Conservation (phyloP, 2,797 vertebrate species). For the Hypotaenidia philippensis region DNA sequence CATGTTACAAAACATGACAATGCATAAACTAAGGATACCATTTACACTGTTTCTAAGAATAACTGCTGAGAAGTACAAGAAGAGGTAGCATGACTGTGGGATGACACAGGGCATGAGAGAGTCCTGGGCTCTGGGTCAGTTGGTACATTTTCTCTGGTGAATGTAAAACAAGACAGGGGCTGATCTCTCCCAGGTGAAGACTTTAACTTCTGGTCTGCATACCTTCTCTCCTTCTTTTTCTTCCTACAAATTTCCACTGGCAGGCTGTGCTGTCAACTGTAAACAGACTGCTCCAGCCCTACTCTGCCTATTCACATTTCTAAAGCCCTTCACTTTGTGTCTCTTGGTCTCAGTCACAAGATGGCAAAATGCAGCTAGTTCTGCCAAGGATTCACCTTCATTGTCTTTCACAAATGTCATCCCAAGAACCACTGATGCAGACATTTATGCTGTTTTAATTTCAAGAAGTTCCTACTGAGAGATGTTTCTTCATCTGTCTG, state of each 20-base stretch:
- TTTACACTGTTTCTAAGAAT: background rate
- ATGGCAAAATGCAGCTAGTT: background rate
- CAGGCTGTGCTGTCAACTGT: background rate
- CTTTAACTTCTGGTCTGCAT: background rate
- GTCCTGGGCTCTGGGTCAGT: background rate
- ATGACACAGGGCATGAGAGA: accelerated
- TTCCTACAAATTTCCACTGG: background rate
- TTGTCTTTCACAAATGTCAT: background rate
- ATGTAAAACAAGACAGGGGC: background rate
- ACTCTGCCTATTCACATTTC: background rate
- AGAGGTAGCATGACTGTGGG: background rate
- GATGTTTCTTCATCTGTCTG: background rate
- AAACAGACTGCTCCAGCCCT: background rate
- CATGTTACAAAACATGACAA: background rate
- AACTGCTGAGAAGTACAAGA: background rate
- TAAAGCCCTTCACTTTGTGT: background rate
- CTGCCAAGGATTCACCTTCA: background rate
- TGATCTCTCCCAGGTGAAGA: background rate
- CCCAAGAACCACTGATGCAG: accelerated
- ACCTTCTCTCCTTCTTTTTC: background rate
- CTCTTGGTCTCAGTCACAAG: background rate
- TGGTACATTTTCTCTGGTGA: background rate
- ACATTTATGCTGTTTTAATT: background rate
- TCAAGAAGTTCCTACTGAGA: background rate
- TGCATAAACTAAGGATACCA: background rate